A percentile compares a stretch with the other conserved stretches of the same genome.
These are phyloP conservation scores for Psophia crepitans DNA, from an alignment of 2,113 vertebrate genomes.

Conservation along the genomic window DNA sequence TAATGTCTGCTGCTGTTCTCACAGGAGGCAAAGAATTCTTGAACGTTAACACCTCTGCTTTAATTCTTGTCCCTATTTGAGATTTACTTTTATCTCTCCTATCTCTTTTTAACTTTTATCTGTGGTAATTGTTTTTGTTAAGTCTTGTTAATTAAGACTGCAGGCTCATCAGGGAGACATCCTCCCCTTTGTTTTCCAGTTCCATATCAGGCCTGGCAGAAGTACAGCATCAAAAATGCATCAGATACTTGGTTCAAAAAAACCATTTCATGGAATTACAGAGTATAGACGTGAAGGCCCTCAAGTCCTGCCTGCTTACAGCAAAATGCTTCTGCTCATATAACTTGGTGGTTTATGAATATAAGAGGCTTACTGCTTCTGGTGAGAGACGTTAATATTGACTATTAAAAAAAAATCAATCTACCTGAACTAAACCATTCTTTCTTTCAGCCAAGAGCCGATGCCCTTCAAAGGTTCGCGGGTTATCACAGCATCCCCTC, in stretches of 20 bases:
- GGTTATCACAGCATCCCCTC: neutral
- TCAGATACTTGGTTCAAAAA: neutral
- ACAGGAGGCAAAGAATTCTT: neutral
- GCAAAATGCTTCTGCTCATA: neutral
- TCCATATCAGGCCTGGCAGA: neutral
- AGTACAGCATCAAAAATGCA: neutral
- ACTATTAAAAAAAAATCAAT: neutral
- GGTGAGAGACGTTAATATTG: neutral
- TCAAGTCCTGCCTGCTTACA: rapidly evolving
- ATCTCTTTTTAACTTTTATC: neutral
- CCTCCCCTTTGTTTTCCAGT: neutral
- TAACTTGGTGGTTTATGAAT: neutral
- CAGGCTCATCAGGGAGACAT: neutral
- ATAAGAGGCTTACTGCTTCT: neutral
- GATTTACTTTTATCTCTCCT: neutral
- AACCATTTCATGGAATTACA: neutral
- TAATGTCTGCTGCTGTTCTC: neutral
- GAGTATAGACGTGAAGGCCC: neutral
- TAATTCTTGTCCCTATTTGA: neutral
- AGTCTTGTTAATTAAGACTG: neutral
- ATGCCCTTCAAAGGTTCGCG: neutral
- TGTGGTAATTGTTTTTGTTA: neutral
- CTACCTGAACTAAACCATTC: neutral
- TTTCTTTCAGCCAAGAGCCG: neutral
- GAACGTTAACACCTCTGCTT: neutral